phyloP scores from a whole-genome alignment of 2,113 vertebrate species.

The Ctenodactylus gundi region DNA sequence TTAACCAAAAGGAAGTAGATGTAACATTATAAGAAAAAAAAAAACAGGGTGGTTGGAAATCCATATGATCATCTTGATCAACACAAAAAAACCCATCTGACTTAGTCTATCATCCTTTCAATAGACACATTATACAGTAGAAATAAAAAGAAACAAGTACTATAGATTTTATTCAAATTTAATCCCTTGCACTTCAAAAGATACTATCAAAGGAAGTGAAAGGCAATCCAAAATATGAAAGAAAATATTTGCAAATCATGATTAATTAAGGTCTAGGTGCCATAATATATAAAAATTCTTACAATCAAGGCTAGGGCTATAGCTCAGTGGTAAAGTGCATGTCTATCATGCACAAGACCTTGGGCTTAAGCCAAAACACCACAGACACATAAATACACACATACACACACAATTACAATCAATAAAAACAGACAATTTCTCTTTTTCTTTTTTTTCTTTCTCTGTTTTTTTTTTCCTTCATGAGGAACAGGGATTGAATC shows the following conservation, averaged over 20 bases:
- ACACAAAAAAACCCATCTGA: neutral
- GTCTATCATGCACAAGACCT: no score
- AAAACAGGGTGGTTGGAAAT: neutral
- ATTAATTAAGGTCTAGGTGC: neutral
- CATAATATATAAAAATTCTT: neutral
- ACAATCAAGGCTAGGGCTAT: no score
- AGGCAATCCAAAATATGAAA: neutral
- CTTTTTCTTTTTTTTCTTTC: no score
- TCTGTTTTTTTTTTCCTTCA: no score
- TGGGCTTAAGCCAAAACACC: no score
- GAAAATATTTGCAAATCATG: neutral
- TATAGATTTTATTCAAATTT: neutral
- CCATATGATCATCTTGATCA: neutral
- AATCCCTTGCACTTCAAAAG: neutral
- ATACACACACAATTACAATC: no score
- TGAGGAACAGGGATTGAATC: no score
- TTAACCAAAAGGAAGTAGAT: neutral
- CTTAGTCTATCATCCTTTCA: neutral
- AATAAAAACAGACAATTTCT: no score
- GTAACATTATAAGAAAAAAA: neutral
- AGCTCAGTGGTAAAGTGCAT: no score
- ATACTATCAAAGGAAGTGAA: neutral
- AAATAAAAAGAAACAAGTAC: neutral
- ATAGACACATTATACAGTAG: neutral
- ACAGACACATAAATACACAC: no score